Conservation (phyloP, 2,113 vertebrate genomes). For the Mesitornis unicolor region DNA sequence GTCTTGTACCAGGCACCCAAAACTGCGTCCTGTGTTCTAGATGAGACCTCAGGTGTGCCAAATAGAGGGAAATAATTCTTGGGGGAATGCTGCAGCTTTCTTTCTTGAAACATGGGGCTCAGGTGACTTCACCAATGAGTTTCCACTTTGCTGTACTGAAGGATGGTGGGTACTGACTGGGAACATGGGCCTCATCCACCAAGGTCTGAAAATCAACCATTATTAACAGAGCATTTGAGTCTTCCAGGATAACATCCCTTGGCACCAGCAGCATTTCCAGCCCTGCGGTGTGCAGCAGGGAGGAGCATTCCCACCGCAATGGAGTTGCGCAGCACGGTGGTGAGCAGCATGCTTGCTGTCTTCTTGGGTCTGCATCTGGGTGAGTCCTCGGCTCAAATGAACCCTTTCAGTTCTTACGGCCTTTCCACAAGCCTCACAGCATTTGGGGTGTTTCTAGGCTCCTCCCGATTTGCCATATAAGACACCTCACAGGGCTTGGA, state of each 20-base stretch:
- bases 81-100: not conserved
- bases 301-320: not conserved
- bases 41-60: not conserved
- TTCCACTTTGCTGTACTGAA: not conserved
- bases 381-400: constrained; percentile 20
- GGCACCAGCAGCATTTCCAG: not conserved
- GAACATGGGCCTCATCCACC: not conserved
- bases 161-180: not conserved
- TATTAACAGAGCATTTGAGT: not conserved
- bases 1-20: not conserved
- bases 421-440: not conserved
- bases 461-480: not conserved
- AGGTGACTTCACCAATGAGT: not conserved
- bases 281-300: accelerated
- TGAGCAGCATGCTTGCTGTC: accelerated
- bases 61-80: not conserved
- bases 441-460: not conserved
- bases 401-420: not conserved
- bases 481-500: accelerated
- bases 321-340: accelerated
- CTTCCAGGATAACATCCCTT: not conserved
- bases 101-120: not conserved
- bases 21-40: not conserved
- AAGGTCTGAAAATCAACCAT: not conserved
- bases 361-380: constrained; percentile 9